Evolutionary conservation across 2,888 invertebrate species (phyloP).

Genomic region (Philopedon plagiatum): DNA sequence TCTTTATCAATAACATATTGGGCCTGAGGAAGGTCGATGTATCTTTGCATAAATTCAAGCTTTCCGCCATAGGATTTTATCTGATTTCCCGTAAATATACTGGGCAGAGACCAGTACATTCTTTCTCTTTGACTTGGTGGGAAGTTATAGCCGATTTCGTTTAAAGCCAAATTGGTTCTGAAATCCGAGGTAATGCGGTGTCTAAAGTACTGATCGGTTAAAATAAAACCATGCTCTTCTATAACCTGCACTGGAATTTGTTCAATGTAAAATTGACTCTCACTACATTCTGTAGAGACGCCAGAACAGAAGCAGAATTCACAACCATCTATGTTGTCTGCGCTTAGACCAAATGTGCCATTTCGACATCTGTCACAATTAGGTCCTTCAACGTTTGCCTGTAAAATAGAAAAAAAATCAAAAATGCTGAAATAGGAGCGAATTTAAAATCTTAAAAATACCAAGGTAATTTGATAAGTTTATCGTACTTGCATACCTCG

Average conservation of each 20-base stretch:
- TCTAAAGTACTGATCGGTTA: slow-evolving; percentile 73
- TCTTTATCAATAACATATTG: slow-evolving; percentile 79
- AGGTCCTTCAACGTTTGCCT: slow-evolving; percentile 84
- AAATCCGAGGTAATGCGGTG: slow-evolving; percentile 69
- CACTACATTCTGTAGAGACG: slow-evolving; percentile 81
- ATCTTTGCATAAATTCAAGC: slow-evolving; percentile 81
- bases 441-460: too few relatives aligned
- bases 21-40: slow-evolving; percentile 72
- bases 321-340: slow-evolving; percentile 83
- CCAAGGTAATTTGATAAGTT: too few relatives aligned
- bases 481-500: too few relatives aligned
- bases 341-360: slow-evolving; percentile 84
- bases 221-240: slow-evolving; percentile 74
- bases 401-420: slow-evolving; percentile 47
- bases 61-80: slow-evolving; percentile 91
- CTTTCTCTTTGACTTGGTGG: slow-evolving; percentile 68
- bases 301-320: slow-evolving; percentile 91
- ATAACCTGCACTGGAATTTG: slow-evolving; percentile 78
- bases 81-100: slow-evolving; percentile 79
- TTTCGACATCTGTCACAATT: slow-evolving; percentile 84
- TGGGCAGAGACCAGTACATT: slow-evolving; percentile 84
- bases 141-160: slow-evolving; percentile 76
- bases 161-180: slow-evolving; percentile 71
- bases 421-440: too few relatives aligned
- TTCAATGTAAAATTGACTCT: slow-evolving; percentile 76